Base-by-base conservation (phyloP, 2,113 vertebrate species). In the Carassius gibelio region DNA sequence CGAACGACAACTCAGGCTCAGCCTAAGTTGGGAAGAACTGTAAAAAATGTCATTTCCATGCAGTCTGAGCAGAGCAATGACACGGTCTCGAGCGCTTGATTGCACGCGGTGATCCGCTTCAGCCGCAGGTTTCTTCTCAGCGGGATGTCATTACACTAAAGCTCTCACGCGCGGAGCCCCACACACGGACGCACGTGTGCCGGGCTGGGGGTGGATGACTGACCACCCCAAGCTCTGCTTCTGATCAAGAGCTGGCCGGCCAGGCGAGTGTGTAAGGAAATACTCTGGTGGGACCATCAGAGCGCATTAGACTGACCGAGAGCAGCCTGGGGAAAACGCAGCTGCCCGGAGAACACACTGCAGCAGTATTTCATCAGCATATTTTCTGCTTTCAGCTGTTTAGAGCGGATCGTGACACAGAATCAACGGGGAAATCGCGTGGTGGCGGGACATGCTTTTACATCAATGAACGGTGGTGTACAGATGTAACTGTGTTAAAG, bases 221-320 rank as follows among this genome's bases (percentile, higher is more conserved):
- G 92, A 90, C 90, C 82, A 90, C 94, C 89, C 91, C 90, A 93
- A 95, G 94, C 89, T 91, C 90, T n/a, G 92, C 19, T 14, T 76
- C 89, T 85, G 94, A 94, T 95, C 94, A 94, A 93, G 92, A 81
- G 85, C 90, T 90, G 88, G 89, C 93, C 88, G 91, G 92, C 91
- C 69, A 75, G 14, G 90, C 88, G 90, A 45, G 88, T 91, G 88
- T 91, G 93, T 91, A 90, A 89, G 93, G 91, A 93, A 93, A 92
- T 77, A 86, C 94, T 95, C 91, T 92, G 68, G 88, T 91, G 92
- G 90, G 93, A 93, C 95, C 82, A 94, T 96, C 94, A 95, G 91
- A 93, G 93, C 84, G 2, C 85, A 95, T 96, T 95, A 95, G 4
- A 92, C 86, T 93, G 93, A 95, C 92, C 93, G 90, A 93, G 92